These are phyloP conservation scores for Fragum fragum DNA, from an alignment of 2,888 invertebrate species.

Conservation along the genomic window DNA sequence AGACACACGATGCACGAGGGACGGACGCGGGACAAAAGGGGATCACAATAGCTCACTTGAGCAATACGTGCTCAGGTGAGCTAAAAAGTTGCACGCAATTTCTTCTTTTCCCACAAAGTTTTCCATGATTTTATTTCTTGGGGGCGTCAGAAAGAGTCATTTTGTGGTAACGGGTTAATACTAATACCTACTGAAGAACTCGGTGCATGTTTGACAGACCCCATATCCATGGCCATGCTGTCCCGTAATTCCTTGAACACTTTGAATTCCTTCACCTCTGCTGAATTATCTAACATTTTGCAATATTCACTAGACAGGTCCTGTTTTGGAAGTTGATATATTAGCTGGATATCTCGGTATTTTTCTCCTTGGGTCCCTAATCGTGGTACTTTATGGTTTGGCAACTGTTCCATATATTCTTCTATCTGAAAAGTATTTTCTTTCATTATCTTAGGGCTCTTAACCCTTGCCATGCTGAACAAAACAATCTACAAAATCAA, in stretches of 20 bases:
- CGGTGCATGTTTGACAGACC: conserved; percentile 88
- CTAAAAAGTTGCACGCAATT: too few relatives aligned
- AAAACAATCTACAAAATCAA: too few relatives aligned
- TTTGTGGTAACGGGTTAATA: too few relatives aligned
- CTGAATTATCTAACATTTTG: conserved; percentile 86
- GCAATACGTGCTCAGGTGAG: too few relatives aligned
- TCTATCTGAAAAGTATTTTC: conserved; percentile 93
- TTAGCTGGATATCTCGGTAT: conserved; percentile 93
- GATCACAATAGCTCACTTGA: too few relatives aligned
- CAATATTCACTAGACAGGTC: conserved; percentile 97
- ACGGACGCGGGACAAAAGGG: too few relatives aligned
- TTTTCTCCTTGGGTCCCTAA: conserved; percentile 93
- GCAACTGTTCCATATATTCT: conserved; percentile 96
- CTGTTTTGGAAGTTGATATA: conserved; percentile 93
- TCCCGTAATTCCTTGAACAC: conserved; percentile 98
- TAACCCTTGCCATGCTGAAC: too few relatives aligned
- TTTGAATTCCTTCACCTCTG: conserved; percentile 90
- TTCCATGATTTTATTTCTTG: too few relatives aligned
- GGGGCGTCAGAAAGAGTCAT: too few relatives aligned
- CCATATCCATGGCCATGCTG: conserved; percentile 98
- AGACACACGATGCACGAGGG: too few relatives aligned
- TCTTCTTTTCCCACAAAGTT: too few relatives aligned
- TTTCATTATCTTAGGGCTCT: too few relatives aligned
- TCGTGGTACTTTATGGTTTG: conserved; percentile 93
- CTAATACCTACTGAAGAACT: conserved; percentile 69